These are phyloP conservation scores for Luidia sarsii DNA, from an alignment of 53 echinoderm and acorn worm genomes.

Conservation along the genomic window DNA sequence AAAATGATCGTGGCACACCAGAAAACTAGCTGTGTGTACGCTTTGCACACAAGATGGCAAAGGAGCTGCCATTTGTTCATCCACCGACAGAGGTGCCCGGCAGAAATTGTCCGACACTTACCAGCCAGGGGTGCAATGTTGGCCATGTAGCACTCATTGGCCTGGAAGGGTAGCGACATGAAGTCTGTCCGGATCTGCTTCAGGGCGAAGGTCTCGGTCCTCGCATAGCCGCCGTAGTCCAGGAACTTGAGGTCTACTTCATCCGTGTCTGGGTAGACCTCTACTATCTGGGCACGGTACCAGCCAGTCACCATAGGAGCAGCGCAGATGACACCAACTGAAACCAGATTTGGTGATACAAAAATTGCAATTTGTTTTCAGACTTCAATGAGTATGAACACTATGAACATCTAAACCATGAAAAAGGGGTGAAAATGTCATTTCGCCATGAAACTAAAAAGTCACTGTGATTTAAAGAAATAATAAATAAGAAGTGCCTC, in stretches of 20 bases:
- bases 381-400: no score
- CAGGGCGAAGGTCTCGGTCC: constrained; percentile 68
- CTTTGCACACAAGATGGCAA: no score
- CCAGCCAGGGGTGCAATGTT: constrained; percentile 84
- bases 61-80: no score
- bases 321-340: constrained; percentile 93
- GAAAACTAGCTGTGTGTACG: no score
- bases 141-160: constrained; percentile 91
- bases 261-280: constrained; percentile 78
- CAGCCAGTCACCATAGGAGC: constrained; percentile 92
- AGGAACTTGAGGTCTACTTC: constrained; percentile 87
- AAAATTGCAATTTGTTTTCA: no score
- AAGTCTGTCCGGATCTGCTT: constrained; percentile 94
- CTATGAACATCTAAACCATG: no score
- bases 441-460: no score
- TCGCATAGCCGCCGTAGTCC: constrained; percentile 94
- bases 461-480: no score
- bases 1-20: no score
- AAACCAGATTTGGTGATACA: no score
- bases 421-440: no score
- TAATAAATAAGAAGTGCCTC: no score
- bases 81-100: neutral
- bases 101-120: constrained; percentile 1
- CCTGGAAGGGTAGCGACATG: constrained; percentile 95
- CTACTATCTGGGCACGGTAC: constrained; percentile 93